phyloP scores from a whole-genome alignment of 2,113 vertebrate genomes.

The Cyprinodon variegatus region DNA sequence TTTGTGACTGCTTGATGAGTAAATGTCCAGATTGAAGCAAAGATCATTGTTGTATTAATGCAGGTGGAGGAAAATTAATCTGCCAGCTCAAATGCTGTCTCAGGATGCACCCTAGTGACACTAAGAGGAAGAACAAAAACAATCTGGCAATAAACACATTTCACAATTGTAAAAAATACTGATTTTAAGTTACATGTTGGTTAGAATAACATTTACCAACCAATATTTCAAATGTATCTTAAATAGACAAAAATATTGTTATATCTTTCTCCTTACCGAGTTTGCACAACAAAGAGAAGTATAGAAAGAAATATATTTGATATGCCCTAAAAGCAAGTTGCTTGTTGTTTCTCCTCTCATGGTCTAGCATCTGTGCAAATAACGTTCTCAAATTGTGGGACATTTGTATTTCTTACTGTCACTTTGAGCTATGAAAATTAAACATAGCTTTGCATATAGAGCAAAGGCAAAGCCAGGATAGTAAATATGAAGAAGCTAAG shows the following conservation, averaged over 20 bases:
- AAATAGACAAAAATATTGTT: not conserved
- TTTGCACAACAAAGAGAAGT: not conserved
- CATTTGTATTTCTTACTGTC: slow-evolving; percentile 45
- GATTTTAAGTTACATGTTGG: too few species aligned
- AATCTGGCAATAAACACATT: too few species aligned
- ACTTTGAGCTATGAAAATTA: slow-evolving; percentile 10
- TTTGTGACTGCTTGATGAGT: too few species aligned
- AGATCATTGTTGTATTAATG: too few species aligned
- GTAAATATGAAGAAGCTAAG: slow-evolving; percentile 18
- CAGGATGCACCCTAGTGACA: too few species aligned
- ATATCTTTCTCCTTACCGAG: not conserved
- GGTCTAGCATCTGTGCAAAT: slow-evolving; percentile 51
- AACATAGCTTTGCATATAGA: not conserved
- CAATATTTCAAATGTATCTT: not conserved
- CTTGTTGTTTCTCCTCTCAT: slow-evolving; percentile 33
- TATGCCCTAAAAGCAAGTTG: slow-evolving; percentile 19
- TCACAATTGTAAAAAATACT: too few species aligned
- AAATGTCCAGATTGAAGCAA: too few species aligned
- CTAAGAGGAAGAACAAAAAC: too few species aligned
- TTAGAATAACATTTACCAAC: too few species aligned
- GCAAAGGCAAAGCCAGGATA: not conserved
- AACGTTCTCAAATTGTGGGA: slow-evolving; percentile 56
- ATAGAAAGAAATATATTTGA: not conserved
- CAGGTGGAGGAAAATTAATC: too few species aligned
- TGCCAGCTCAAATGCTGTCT: too few species aligned